Base-by-base conservation (phyloP, 1,140 invertebrate genomes). In the Cydia amplana region DNA sequence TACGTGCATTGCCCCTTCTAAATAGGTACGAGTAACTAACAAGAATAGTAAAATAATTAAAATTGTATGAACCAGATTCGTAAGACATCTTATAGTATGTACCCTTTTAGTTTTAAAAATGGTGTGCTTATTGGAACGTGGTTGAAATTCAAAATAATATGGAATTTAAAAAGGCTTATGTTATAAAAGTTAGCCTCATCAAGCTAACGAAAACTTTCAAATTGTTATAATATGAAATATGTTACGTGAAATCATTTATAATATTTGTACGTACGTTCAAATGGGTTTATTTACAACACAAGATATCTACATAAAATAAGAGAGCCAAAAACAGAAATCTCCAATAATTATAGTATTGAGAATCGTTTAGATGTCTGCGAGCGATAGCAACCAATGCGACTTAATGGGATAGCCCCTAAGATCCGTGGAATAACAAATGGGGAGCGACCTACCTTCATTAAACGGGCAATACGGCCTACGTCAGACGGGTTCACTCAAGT, bases 391-490 rank as follows among this genome's bases (percentile, higher is more conserved):
- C 16, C 16, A n/a, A 36, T 67, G 16, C 25, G 28, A 67, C 12
- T 67, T 67, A 67, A 36, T 67, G 16, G 64, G 20, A 7, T 10
- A 28, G 20, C 12, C 28, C 12, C n/a, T n/a, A 6, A 67, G 64
- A 32, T 67, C 64, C 14, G 16, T 36, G 10, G 14, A 64, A 64
- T 67, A 67, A 67, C 16, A 67, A 67, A 67, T 67, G 64, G 64
- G 16, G 12, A 67, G 14, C 14, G 28, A 16, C 18, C 9, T 40
- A 36, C 16, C 64, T 67, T 32, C 64, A 67, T 67, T 67, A 67
- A 49, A 0, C 28, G 1, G 28, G 28, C 16, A 55, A 55, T 55
- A 55, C 16, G 16, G 51, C 18, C 51, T 55, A 18, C n/a, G 16
- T 9, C 51, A 55, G 51, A 55, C n/a, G 51, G n/a, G 16, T 20